Evolutionary conservation across 2,888 invertebrate species (phyloP), one percentile per base, ranked within the genome.

Genomic region (Tachina lurida): DNA sequence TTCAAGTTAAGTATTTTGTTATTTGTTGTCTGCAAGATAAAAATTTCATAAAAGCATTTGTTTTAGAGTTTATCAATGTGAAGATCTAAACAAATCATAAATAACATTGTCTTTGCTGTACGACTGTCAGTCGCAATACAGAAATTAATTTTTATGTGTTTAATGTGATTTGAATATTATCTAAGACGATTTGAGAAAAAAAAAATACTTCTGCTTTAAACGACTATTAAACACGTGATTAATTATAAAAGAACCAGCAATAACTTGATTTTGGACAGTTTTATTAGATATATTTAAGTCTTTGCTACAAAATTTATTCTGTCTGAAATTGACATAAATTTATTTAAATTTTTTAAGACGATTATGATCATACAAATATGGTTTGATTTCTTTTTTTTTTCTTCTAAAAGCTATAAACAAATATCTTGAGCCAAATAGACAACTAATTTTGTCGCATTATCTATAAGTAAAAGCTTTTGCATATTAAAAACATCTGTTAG

Each of bases 141-240:
- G 19, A 17, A 62, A 62, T 2, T 43, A 43, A 43, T 13, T 62
- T 62, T 41, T 41, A n/a, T 39, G 2, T 39, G 17, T 22, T 43
- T 43, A 19, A 1, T 17, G 45, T 13, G 17, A 7, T 43, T 19
- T 31, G 47, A 49, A 49, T 68, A 63, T 45, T 5, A 45, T 39
- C 39, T 41, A n/a, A 62, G 17, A 31, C 7, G 31, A 7, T 7
- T 31, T 41, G 10, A 8, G 2, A 58, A 31, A 31, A 31, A 31
- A 31, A 31, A 31, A 31, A 31, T 22, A 3, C 41, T 41, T 70
- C 58, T 73, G n/a, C 45, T 45, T 73, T 58, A n/a, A 56, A 49
- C 63, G 19, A 15, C 58, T 56, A 3, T n/a, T 65, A 56, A 60
- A 19, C 58, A 60, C 58, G 45, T 73, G 58, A 47, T 47, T 58